Evolutionary conservation across 2,888 invertebrate genomes (phyloP), one percentile per base, ranked within the genome.

Genomic region (Polydrusus cervinus): DNA sequence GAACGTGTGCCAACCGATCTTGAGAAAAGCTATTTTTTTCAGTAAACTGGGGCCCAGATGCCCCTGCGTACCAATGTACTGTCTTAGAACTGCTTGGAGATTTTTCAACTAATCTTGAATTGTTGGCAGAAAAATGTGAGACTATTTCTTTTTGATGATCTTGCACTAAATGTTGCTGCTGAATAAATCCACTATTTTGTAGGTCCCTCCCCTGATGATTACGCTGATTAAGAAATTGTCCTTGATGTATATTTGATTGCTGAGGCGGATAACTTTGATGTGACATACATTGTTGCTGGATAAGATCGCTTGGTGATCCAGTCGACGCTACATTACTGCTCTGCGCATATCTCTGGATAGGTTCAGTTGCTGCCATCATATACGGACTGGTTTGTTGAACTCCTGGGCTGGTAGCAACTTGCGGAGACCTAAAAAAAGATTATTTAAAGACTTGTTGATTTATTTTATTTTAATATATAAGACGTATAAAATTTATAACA

Each of bases 381-480:
- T 25, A 47, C 5, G 62, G 47, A n/a, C 47, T 64, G 1, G 62
- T 11, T 5, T 45, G 45, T 9, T 14, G 43, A 13, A 47, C 11
- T 25, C 25, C 45, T 30, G 62, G 62, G 13, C 62, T 45, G 25
- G 64, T 14, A 0, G 34, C 64, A 47, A 34, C 11, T 64, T 11
- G 47, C 25, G 64, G 16, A 14, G 49, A 64, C 25, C 25, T 64
- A 43, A 34, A 8, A 34, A 8, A 34, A 34, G 34, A n/a, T n/a
- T n/a, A n/a, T n/a, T n/a, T n/a, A n/a, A 34, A 34, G 10, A 34
- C 3, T 34, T 34, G 34, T 34, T 34, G 34, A 34, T 34, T 25
- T 25, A 25, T 3, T 25, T 25, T 25, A 25, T 5, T 25, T 25
- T 25, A 25, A 1, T 25, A n/a, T n/a, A n/a, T n/a, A n/a, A n/a